Base-by-base conservation (phyloP, 1,140 invertebrate genomes). In the Samia ricini region DNA sequence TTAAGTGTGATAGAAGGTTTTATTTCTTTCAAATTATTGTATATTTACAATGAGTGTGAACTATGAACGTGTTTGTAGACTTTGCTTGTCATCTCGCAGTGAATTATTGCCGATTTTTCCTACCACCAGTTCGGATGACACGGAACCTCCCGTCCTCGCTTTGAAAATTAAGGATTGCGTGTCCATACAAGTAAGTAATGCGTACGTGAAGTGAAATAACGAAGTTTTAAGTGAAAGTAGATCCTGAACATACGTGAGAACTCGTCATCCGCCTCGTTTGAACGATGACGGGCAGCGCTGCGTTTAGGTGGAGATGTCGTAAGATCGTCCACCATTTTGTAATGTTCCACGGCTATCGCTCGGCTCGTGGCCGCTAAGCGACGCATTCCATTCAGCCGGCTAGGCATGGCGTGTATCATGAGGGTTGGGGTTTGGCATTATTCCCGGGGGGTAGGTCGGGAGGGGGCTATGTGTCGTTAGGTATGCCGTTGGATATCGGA, bases 151-250 rank as follows among this genome's bases (percentile, higher is more conserved):
- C 69, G 77, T 90, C 66, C 83, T 94, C 60, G 91, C 89, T 49
- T 89, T 82, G 33, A 93, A 93, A 88, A 94, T 94, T 68, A 89
- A 91, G 74, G 90, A 91, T 71, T 94, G 92, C 71, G 88, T 94
- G 66, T 92, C 92, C 56, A 91, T 94, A 61, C 88, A 94, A 92
- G 93, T 93, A 83, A 58, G 91, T 90, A 85, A 74, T 74, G 51
- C 68, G 60, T 68, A 71, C 75, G 82, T 79, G 79, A 82, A 71
- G 68, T 68, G 59, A 73, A 68, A 71, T 62, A 75, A 65, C 69
- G 68, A 64, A 74, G 83, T 83, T 87, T 83, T 80, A 63, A 88
- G 88, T 90, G 88, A 90, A 90, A 90, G 88, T 89, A 87, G 82
- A 85, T 81, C 79, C 82, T 88, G 64, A 79, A 82, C 81, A 77